phyloP scores from a whole-genome alignment of 2,888 invertebrate species.

The Orthosia gracilis region DNA sequence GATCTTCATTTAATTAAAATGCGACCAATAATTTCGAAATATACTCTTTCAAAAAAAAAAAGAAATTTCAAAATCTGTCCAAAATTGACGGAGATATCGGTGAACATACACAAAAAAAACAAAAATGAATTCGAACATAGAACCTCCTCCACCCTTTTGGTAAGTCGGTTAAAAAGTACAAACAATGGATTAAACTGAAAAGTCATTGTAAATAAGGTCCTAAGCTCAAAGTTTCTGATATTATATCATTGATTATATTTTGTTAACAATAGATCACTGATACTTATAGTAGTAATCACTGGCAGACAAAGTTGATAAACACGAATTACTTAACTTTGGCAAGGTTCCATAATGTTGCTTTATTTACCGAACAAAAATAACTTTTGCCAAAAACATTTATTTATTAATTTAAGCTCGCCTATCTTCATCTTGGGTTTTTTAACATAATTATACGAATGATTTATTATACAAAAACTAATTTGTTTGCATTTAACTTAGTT shows the following conservation, averaged over 20 bases:
- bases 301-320: not conserved
- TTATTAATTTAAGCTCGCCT: not conserved
- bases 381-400: not conserved
- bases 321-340: not conserved
- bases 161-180: no score
- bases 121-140: no score
- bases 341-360: not conserved
- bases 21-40: no score
- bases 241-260: constrained; percentile 13
- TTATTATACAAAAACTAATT: not conserved
- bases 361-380: not conserved
- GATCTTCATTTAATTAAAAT: no score
- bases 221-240: not conserved
- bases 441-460: not conserved
- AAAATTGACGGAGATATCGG: no score
- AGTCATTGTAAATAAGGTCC: constrained; percentile 8
- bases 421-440: no score
- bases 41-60: no score
- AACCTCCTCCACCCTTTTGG: no score
- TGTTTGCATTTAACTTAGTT: no score
- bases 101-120: no score
- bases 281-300: not conserved
- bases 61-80: no score
- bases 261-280: not conserved
- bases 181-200: constrained; percentile 1